Conservation (phyloP, 2,113 vertebrate genomes). For the Aythya baeri region DNA sequence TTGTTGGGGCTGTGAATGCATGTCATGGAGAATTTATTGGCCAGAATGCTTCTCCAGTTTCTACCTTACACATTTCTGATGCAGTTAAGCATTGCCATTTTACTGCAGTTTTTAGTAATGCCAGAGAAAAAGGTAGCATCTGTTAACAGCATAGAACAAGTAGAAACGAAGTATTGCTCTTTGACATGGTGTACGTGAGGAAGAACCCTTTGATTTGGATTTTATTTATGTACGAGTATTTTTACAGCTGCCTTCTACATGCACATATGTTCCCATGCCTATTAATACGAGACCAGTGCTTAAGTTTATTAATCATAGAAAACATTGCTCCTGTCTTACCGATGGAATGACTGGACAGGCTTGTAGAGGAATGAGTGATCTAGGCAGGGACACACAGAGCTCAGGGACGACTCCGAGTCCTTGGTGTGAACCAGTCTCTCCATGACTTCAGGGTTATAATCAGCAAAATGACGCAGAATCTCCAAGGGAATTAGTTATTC, state of each 20-base stretch:
- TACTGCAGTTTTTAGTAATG: slow-evolving; percentile 14
- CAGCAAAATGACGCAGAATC: not conserved
- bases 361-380: not conserved
- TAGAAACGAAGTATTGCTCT: not conserved
- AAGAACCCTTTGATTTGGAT: not conserved
- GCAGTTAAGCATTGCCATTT: not conserved
- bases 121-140: not conserved
- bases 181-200: not conserved
- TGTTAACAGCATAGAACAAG: not conserved
- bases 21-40: not conserved
- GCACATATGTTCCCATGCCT: not conserved
- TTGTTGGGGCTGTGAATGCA: not conserved
- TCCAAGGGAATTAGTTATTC: not conserved
- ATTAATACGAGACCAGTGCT: slow-evolving; percentile 13
- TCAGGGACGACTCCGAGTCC: not conserved
- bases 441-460: not conserved
- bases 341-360: not conserved
- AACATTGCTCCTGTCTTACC: not conserved
- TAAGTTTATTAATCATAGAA: slow-evolving; percentile 2
- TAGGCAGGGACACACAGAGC: not conserved
- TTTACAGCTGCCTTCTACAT: slow-evolving; percentile 41
- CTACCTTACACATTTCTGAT: not conserved
- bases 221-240: slow-evolving; percentile 25
- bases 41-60: not conserved
- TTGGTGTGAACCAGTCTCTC: not conserved